These are phyloP conservation scores for Burhinus oedicnemus DNA, from an alignment of 2,113 vertebrate species.

Conservation along the genomic window DNA sequence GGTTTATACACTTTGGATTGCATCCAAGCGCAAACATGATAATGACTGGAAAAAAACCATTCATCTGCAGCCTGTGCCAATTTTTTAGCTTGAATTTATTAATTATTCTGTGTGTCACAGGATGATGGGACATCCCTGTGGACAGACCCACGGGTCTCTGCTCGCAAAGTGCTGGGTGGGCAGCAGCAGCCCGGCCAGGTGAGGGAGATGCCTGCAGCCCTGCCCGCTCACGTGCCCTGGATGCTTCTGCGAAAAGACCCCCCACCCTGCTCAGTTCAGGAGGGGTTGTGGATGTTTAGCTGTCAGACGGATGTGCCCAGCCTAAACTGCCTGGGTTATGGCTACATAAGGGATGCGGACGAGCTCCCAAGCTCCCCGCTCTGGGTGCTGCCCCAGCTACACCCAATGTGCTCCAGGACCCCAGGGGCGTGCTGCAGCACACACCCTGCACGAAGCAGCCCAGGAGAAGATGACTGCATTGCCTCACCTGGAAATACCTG, in stretches of 20 bases:
- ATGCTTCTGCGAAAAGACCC: neutral
- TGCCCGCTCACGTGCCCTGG: fast-evolving
- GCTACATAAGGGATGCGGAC: fast-evolving
- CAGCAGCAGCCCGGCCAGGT: neutral
- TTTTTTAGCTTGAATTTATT: neutral
- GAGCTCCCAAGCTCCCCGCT: neutral
- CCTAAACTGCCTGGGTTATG: neutral
- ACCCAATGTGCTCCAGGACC: neutral
- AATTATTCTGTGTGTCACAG: neutral
- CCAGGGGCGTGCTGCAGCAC: neutral
- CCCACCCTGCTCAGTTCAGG: neutral
- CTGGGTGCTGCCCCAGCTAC: neutral
- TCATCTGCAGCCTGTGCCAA: neutral
- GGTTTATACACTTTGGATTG: slow-evolving; percentile 5
- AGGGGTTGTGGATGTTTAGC: neutral
- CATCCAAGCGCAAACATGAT: slow-evolving; percentile 3
- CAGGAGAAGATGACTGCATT: neutral
- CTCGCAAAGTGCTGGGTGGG: neutral
- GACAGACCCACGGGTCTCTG: fast-evolving
- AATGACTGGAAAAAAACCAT: neutral
- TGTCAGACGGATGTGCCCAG: neutral
- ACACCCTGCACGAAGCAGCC: neutral
- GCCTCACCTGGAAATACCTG: slow-evolving; percentile 53
- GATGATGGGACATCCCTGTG: neutral
- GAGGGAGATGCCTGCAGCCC: neutral